These are phyloP conservation scores for Emmelina monodactyla DNA, from an alignment of 2,888 invertebrate species.

Conservation along the genomic window DNA sequence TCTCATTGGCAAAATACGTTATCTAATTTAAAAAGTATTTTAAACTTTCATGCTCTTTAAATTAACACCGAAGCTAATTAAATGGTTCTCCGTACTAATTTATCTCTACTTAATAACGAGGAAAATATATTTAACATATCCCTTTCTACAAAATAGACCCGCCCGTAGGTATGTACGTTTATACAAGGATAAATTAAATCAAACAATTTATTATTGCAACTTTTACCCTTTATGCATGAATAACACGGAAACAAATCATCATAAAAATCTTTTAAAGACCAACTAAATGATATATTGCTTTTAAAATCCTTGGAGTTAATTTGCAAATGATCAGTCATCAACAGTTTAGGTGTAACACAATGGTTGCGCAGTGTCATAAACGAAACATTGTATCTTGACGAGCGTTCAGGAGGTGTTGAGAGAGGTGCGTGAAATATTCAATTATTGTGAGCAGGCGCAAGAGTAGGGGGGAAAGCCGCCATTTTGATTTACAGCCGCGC, in stretches of 20 bases:
- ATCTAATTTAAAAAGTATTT: no score
- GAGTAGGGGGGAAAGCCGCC: slow-evolving; percentile 40
- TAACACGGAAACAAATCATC: slow-evolving; percentile 62
- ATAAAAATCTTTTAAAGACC: slow-evolving; percentile 54
- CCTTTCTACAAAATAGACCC: no score
- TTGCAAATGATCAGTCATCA: slow-evolving; percentile 60
- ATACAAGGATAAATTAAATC: no score
- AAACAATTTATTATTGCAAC: no score
- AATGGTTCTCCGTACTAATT: no score
- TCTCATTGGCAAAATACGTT: no score
- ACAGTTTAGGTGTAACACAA: slow-evolving; percentile 63
- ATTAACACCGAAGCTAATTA: no score
- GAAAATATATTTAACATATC: no score
- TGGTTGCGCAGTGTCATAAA: slow-evolving; percentile 49
- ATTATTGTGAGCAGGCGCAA: slow-evolving; percentile 60
- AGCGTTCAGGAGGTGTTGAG: slow-evolving; percentile 56
- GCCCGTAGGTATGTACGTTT: no score
- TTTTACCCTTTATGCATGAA: no score
- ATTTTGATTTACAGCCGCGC: slow-evolving; percentile 61
- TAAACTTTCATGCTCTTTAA: no score
- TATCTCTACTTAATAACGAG: no score
- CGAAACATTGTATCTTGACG: slow-evolving; percentile 53
- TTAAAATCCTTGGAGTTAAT: slow-evolving; percentile 60
- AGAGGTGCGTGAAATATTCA: slow-evolving; percentile 62
- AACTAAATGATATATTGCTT: slow-evolving; percentile 59